A percentile compares a stretch with the other conserved stretches of the same genome.
Conservation (phyloP, 2,797 vertebrate genomes). For the Psittacula echo region DNA sequence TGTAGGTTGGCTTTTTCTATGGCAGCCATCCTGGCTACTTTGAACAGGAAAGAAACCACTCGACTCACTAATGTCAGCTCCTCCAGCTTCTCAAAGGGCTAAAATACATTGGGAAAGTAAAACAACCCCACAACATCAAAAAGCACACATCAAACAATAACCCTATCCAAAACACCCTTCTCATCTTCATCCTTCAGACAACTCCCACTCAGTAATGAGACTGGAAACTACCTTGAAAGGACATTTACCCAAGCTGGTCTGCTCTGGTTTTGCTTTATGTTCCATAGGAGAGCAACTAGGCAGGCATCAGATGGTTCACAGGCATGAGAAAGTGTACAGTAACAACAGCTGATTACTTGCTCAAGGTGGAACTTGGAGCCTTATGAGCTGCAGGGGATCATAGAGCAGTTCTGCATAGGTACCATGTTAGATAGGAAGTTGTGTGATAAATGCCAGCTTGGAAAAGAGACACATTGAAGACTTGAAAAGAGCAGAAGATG, state of each 20-base stretch:
- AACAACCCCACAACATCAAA: neutral
- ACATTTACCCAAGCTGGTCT: neutral
- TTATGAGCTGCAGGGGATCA: neutral
- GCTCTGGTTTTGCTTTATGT: neutral
- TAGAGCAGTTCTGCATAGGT: neutral
- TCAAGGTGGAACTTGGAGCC: neutral
- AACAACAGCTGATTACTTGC: neutral
- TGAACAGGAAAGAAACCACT: neutral
- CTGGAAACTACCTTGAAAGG: neutral
- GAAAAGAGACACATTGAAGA: neutral
- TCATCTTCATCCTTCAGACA: neutral
- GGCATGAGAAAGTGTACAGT: neutral
- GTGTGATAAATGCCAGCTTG: neutral
- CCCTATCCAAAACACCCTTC: neutral
- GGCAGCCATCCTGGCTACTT: neutral
- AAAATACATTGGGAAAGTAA: neutral
- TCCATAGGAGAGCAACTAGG: neutral
- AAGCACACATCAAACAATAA: neutral
- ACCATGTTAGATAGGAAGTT: accelerated
- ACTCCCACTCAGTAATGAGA: neutral
- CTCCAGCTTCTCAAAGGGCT: neutral
- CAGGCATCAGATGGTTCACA: neutral
- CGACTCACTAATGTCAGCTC: neutral
- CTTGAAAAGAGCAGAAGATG: neutral
- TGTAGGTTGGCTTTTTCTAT: accelerated